Percentiles rank a stretch among this genome's conserved stretches.
phyloP scores from a whole-genome alignment of 2,797 vertebrate species.

The Tangara arthus region DNA sequence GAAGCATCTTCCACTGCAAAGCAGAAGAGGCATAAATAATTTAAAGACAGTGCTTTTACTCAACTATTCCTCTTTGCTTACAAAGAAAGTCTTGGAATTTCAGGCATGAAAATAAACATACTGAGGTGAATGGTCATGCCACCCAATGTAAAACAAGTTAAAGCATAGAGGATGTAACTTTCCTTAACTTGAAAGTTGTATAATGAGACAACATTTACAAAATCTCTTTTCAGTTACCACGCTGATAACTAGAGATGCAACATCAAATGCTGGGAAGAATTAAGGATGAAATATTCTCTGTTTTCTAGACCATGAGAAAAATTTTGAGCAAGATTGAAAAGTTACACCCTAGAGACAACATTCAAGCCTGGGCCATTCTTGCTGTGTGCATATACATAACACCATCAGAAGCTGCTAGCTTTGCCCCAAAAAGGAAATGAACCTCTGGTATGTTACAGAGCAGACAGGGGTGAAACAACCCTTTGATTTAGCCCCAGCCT shows the following conservation, averaged over 20 bases:
- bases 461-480: background rate
- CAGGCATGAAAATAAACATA: background rate
- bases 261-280: background rate
- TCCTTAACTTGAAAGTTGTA: background rate
- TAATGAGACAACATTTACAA: background rate
- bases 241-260: background rate
- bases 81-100: background rate
- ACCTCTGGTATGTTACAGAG: background rate
- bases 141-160: background rate
- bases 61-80: background rate
- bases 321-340: constrained; percentile 31
- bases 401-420: constrained; percentile 1
- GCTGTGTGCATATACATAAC: background rate
- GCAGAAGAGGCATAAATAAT: constrained; percentile 12
- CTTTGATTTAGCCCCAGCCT: background rate
- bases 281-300: background rate
- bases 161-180: background rate
- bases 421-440: background rate
- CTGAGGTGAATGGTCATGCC: background rate
- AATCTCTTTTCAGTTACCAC: constrained; percentile 20
- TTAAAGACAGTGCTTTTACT: background rate
- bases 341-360: constrained; percentile 1
- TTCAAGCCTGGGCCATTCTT: background rate
- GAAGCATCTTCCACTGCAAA: background rate
- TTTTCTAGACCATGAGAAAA: constrained; percentile 64